These are phyloP conservation scores for Rhabdomys dilectus DNA, from an alignment of 2,113 vertebrate species.

Conservation along the genomic window DNA sequence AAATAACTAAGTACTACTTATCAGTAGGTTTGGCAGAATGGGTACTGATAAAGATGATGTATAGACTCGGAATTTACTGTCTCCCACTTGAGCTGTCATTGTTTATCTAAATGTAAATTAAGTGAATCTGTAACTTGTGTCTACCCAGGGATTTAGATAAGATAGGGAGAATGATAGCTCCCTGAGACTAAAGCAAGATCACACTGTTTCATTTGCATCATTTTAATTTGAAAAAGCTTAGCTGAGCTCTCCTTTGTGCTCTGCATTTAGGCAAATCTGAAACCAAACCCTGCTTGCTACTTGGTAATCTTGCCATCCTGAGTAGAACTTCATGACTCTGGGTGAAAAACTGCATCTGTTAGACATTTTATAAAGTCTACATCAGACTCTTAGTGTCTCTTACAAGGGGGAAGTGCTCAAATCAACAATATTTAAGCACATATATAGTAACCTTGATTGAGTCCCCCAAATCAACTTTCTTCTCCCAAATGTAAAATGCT, in stretches of 20 bases:
- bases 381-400: neutral
- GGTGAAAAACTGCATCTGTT: neutral
- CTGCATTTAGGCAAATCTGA: slow-evolving; percentile 54
- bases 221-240: slow-evolving; percentile 47
- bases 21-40: neutral
- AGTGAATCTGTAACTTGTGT: neutral
- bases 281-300: neutral
- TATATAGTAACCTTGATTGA: neutral
- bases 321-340: neutral
- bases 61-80: neutral
- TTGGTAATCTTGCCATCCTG: neutral
- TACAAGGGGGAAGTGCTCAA: neutral
- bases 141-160: slow-evolving; percentile 35
- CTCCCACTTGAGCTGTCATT: neutral
- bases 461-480: neutral
- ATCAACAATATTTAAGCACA: neutral
- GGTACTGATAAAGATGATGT: neutral
- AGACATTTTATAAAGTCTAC: neutral
- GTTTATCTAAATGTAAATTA: neutral
- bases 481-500: neutral
- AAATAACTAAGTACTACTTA: neutral
- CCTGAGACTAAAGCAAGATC: slow-evolving; percentile 38
- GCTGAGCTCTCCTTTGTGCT: slow-evolving; percentile 29
- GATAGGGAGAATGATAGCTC: neutral
- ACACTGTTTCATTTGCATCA: neutral